Evolutionary conservation across 2,888 invertebrate genomes (phyloP).

Genomic region (Philereme transversata): DNA sequence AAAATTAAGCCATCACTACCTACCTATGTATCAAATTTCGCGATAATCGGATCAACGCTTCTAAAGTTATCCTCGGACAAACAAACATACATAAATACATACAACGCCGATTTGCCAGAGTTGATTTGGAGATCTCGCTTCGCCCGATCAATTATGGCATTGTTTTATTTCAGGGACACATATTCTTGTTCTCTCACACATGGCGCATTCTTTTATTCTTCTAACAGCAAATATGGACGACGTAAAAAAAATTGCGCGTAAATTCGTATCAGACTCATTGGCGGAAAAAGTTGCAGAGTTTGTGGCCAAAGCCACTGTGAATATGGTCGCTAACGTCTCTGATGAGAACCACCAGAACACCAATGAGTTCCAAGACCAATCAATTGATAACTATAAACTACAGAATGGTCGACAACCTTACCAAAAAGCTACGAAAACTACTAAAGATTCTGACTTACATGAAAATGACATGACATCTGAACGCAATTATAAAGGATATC

Average conservation of each 20-base stretch:
- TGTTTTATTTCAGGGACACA: conserved; percentile 50
- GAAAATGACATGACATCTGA: background rate
- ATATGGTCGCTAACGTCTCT: conserved; percentile 27
- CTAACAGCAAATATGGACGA: conserved; percentile 66
- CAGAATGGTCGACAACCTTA: conserved; percentile 3
- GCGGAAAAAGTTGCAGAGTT: conserved; percentile 54
- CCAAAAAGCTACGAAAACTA: conserved; percentile 8
- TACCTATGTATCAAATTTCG: too few species aligned
- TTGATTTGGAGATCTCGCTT: too few species aligned
- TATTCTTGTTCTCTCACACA: conserved; percentile 42
- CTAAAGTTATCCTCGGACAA: too few species aligned
- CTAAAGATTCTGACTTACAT: background rate
- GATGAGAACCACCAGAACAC: conserved; percentile 42
- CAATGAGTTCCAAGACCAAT: background rate
- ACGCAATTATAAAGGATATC: background rate
- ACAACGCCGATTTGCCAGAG: too few species aligned
- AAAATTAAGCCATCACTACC: too few species aligned
- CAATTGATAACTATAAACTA: background rate
- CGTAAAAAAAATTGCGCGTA: conserved; percentile 56
- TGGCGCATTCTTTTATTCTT: conserved; percentile 48
- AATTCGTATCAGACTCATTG: conserved; percentile 56
- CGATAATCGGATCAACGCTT: too few species aligned
- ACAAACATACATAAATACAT: too few species aligned
- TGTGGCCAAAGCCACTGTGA: conserved; percentile 40
- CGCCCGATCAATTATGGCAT: background rate